Evolutionary conservation across 2,113 vertebrate genomes (phyloP), one percentile per base, ranked within the genome.

Genomic region (Pterocles burchelli): DNA sequence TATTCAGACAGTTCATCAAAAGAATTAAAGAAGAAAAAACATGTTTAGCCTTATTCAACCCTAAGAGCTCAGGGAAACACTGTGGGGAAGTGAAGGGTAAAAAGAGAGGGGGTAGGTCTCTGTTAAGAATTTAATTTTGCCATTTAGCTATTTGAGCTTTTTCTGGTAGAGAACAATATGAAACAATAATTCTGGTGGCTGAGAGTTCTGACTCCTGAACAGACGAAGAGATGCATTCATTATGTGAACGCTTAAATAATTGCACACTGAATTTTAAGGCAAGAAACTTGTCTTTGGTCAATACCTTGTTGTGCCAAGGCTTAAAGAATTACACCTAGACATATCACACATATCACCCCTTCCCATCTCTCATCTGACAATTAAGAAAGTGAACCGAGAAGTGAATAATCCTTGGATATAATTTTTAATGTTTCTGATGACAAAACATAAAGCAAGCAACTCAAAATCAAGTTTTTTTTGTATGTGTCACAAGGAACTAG

Each of bases 131-230:
- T 81, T 49, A 49, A 89, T 65, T 83, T 85, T 80, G 34, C 11
- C 52, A 12, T 82, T 78, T 68, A 75, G n/a, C 24, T 93, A 55
- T 45, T 62, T 74, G 43, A 94, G 51, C 8, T 92, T 91, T 90
- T 77, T 77, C 33, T 73, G 51, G 22, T 28, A 49, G 25, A 8
- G 22, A 87, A 61, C 4, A 59, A 75, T 14, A 36, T 11, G 26
- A 78, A 75, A 33, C 34, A 63, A 24, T 48, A 85, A 79, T 49
- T 82, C 11, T 9, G 49, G 19, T 66, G 51, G 29, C 18, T 62
- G 62, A 48, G 34, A 85, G 16, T 51, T 77, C 54, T 70, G 41
- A 43, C 46, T 57, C 49, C 36, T 24, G 54, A 41, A 81, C 13
- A 73, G 52, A 72, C 31, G 18, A 74, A 63, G 45, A 81, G 31